These are phyloP conservation scores for Tenualosa thibaudeaui DNA, from an alignment of 2,797 vertebrate species.

Conservation along the genomic window DNA sequence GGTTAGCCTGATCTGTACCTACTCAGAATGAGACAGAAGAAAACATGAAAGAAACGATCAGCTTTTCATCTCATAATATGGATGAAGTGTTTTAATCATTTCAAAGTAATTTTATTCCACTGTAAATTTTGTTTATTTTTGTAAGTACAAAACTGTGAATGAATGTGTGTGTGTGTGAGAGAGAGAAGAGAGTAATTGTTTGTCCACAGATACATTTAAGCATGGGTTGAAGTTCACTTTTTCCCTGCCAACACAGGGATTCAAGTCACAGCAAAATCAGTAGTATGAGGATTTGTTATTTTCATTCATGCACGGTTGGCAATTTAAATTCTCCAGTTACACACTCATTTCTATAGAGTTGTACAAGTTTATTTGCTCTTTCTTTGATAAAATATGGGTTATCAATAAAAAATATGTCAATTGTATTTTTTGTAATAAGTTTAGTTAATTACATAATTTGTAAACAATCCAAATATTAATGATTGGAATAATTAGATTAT, in stretches of 20 bases:
- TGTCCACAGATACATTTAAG: conserved; percentile 19
- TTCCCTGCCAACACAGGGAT: background rate
- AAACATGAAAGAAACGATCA: background rate
- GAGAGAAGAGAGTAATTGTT: conserved; percentile 27
- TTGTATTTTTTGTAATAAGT: conserved; percentile 35
- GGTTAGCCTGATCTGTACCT: background rate
- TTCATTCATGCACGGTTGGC: conserved; percentile 37
- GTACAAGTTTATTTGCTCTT: conserved; percentile 25
- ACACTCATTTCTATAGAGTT: conserved; percentile 28
- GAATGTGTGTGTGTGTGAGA: background rate
- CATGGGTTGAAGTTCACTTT: conserved; percentile 3
- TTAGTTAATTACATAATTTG: conserved; percentile 12
- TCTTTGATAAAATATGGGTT: conserved; percentile 30
- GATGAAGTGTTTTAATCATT: background rate
- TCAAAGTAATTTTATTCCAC: background rate
- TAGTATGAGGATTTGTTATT: conserved; percentile 21
- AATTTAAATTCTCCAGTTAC: conserved; percentile 26
- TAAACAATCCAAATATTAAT: conserved; percentile 15
- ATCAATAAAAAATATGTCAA: conserved; percentile 16
- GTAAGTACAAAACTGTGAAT: background rate
- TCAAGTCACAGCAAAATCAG: conserved; percentile 30
- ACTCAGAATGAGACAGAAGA: background rate
- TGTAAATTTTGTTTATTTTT: background rate
- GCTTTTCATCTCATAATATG: background rate
- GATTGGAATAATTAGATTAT: conserved; percentile 26